Evolutionary conservation across 2,888 invertebrate genomes (phyloP).

Genomic region (Glaucopsyche alexis): DNA sequence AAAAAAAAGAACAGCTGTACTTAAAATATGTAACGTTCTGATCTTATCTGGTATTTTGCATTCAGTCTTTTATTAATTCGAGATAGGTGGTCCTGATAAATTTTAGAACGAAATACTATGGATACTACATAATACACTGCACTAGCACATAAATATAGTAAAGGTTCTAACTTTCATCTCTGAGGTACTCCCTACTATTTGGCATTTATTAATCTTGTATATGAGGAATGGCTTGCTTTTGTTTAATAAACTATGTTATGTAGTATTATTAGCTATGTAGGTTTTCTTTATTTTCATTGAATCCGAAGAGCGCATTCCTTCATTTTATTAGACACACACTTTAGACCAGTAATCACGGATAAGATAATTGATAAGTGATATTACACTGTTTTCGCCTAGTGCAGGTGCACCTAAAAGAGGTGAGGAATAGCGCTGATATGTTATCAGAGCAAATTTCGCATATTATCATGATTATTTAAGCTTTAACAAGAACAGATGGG

Average conservation of each 20-base stretch:
- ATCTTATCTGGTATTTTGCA: not conserved
- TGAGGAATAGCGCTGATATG: slow-evolving; percentile 21
- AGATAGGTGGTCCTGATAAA: not conserved
- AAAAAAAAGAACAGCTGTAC: slow-evolving; percentile 12
- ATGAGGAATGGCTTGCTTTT: too few relatives aligned
- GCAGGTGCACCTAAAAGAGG: slow-evolving; percentile 5
- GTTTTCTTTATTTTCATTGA: too few relatives aligned
- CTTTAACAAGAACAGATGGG: slow-evolving; percentile 16
- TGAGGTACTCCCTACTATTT: too few relatives aligned
- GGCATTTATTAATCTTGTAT: too few relatives aligned
- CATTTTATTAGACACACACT: not conserved
- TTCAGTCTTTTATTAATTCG: not conserved
- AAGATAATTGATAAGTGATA: slow-evolving; percentile 24
- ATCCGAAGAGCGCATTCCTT: not conserved
- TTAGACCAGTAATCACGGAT: slow-evolving; percentile 12
- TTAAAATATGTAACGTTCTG: slow-evolving; percentile 1
- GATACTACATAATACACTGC: too few relatives aligned
- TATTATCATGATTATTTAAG: slow-evolving; percentile 21
- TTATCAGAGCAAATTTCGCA: slow-evolving; percentile 9
- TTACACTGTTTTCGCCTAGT: not conserved
- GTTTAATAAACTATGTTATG: too few relatives aligned
- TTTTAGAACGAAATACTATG: not conserved
- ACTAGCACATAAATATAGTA: too few relatives aligned
- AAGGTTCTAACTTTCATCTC: too few relatives aligned
- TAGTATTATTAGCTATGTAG: too few relatives aligned